Evolutionary conservation across 2,888 invertebrate genomes (phyloP).

Genomic region (Caenorhabditis becei): DNA sequence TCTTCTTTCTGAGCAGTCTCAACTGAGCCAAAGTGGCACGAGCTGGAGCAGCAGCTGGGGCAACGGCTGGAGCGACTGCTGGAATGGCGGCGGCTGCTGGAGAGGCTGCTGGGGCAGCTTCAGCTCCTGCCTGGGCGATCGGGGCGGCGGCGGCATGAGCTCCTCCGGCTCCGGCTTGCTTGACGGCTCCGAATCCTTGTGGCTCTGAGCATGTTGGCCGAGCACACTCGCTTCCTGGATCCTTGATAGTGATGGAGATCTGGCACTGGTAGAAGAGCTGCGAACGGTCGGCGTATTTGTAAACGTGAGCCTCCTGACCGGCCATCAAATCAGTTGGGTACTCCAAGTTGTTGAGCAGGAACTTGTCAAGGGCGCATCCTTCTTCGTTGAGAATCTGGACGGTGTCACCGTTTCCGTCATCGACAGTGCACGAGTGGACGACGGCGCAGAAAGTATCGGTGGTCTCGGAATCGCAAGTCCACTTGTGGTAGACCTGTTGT

Average conservation of each 20-base stretch:
- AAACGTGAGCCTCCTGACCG: conserved; percentile 80
- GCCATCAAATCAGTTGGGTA: conserved; percentile 79
- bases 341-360: conserved; percentile 79
- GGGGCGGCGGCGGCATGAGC: conserved; percentile 58
- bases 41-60: conserved; percentile 55
- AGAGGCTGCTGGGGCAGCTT: conserved; percentile 55
- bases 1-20: conserved; percentile 67
- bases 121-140: conserved; percentile 44
- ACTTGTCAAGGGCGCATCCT: conserved; percentile 76
- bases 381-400: conserved; percentile 74
- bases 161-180: conserved; percentile 65
- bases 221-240: conserved; percentile 80
- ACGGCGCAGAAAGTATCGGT: conserved; percentile 79
- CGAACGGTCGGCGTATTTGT: conserved; percentile 79
- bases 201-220: conserved; percentile 80
- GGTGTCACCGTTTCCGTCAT: conserved; percentile 78
- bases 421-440: conserved; percentile 79
- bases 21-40: conserved; percentile 63
- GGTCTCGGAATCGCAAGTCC: conserved; percentile 79
- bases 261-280: conserved; percentile 81
- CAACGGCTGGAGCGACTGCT: conserved; percentile 52
- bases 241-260: conserved; percentile 79
- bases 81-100: conserved; percentile 56
- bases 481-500: conserved; percentile 78
- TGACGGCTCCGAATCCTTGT: conserved; percentile 78